Conservation (phyloP, 1,140 invertebrate genomes). For the Lasioglossum baleicum region DNA sequence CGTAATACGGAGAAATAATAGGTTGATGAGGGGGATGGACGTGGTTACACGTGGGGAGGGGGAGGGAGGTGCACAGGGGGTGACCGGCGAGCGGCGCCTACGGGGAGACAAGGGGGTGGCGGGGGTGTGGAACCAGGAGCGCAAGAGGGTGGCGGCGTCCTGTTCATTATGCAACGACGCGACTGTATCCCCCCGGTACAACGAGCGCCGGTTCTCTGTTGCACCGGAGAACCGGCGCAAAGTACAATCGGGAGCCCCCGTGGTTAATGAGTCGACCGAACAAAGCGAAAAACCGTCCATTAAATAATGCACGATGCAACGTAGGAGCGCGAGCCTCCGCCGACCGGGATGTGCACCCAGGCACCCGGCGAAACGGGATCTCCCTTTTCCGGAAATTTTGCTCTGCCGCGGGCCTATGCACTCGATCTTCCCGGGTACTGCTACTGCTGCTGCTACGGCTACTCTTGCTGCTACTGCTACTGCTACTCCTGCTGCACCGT, state of each 20-base stretch:
- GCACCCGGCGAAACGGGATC: constrained; percentile 42
- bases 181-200: constrained; percentile 62
- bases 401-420: constrained; percentile 31
- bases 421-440: no score
- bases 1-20: constrained; percentile 75
- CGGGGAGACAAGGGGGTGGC: constrained; percentile 50
- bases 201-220: constrained; percentile 63
- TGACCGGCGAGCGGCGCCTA: constrained; percentile 42
- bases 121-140: constrained; percentile 39
- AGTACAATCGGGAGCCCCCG: constrained; percentile 73
- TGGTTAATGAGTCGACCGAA: constrained; percentile 75
- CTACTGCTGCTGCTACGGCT: no score
- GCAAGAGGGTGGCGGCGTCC: constrained; percentile 64
- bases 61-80: constrained; percentile 12
- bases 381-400: constrained; percentile 54
- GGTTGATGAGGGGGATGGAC: constrained; percentile 67
- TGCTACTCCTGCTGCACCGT: no score
- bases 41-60: constrained; percentile 38
- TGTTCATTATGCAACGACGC: constrained; percentile 76
- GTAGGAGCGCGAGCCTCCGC: constrained; percentile 48
- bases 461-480: no score
- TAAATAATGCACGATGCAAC: constrained; percentile 77
- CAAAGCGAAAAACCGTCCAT: constrained; percentile 77
- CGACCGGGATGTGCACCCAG: constrained; percentile 23
- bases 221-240: constrained; percentile 67